Base-by-base conservation (phyloP, 2,113 vertebrate genomes). In the Grus americana region DNA sequence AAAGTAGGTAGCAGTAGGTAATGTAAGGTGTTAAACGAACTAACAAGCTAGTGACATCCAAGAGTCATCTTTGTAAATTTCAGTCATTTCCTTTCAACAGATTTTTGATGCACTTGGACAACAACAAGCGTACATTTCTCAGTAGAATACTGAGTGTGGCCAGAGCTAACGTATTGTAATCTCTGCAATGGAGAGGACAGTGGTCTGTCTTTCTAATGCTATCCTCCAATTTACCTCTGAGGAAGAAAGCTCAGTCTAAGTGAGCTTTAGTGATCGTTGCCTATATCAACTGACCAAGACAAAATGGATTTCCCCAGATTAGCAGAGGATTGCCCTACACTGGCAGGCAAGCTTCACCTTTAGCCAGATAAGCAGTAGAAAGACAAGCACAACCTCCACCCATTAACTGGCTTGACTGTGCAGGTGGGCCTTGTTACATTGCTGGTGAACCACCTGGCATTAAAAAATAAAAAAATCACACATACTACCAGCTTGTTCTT, bases 271-370 rank as follows among this genome's bases (percentile, higher is more conserved):
- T 38, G 79, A 95, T 86, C 18, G 9, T 59, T 89, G 72, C 38
- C 78, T 78, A 0, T 93, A 93, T 90, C 95, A 78, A 86, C 63
- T 46, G 79, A 80, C 52, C 0, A 5, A 92, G 40, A 52, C 86
- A 95, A 96, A 92, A 86, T n/a, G 79, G 88, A 93, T 96, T 95
- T 95, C 58, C 66, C 19, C 50, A 61, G 87, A 90, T 97, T 95
- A 94, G 62, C 29, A 75, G 75, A 82, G 76, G 90, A 92, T 95
- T 96, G 73, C 30, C 68, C 92, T 68, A 66, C 23, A 52, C 46
- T 12, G 50, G 44, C 46, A 65, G 68, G 34, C 76, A 84, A 73
- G 36, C 42, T 79, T 90, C 71, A 90, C 75, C 91, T 95, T 89
- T 34, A 57, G 32, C 63, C 75, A 93, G n/a, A 61, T 18, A 17